Conservation (phyloP, 2,113 vertebrate species). For the Cynocephalus volans region DNA sequence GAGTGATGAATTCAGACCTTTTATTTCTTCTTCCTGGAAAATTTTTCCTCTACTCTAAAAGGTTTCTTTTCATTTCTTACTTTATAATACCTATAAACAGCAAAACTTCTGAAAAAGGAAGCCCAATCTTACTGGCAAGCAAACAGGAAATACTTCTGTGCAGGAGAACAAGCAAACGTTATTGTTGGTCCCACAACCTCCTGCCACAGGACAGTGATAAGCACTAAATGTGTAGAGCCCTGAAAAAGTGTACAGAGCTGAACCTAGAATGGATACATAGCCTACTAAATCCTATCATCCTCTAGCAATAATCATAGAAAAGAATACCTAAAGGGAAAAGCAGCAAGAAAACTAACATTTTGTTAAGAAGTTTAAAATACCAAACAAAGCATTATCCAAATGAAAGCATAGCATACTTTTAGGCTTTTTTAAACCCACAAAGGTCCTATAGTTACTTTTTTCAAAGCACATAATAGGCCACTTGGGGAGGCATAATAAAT, state of each 20-base stretch:
- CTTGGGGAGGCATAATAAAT: neutral
- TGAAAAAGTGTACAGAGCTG: slow-evolving; percentile 30
- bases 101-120: slow-evolving; percentile 51
- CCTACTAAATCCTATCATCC: neutral
- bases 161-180: neutral
- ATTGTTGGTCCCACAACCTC: neutral
- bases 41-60: slow-evolving; percentile 7
- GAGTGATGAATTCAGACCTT: neutral
- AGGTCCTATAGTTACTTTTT: neutral
- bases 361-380: slow-evolving; percentile 42
- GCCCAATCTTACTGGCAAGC: neutral
- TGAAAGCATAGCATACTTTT: neutral
- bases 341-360: slow-evolving; percentile 34
- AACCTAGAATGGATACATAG: neutral
- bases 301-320: neutral
- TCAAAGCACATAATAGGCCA: neutral
- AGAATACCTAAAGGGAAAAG: neutral
- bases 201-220: neutral
- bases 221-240: neutral
- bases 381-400: slow-evolving; percentile 51
- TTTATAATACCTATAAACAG: slow-evolving; percentile 29
- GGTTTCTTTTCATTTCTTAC: slow-evolving; percentile 47
- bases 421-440: neutral
- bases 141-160: slow-evolving; percentile 21
- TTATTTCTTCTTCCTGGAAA: slow-evolving; percentile 54